A percentile compares a stretch with the other conserved stretches of the same genome.
Conservation (phyloP, 2,888 invertebrate species). For the Tachina lurida region DNA sequence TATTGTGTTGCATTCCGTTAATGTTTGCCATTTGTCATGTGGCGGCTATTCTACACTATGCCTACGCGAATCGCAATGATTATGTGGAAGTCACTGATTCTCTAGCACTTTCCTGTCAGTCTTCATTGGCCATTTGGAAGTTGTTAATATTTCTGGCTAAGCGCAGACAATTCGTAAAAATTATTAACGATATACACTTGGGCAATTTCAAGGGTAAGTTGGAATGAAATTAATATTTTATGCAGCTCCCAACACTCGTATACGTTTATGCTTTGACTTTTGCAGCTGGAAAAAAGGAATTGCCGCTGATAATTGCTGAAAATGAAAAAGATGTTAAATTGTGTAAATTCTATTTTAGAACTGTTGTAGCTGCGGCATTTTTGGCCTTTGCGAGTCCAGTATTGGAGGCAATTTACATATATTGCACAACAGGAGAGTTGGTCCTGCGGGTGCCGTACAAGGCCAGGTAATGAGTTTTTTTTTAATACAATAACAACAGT, state of each 20-base stretch:
- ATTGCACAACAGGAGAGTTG: slow-evolving; percentile 9
- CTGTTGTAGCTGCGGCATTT: neutral
- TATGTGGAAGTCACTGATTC: slow-evolving; percentile 62
- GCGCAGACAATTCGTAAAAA: slow-evolving; percentile 21
- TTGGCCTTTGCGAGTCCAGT: slow-evolving; percentile 30
- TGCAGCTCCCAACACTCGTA: neutral
- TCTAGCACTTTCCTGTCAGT: slow-evolving; percentile 42
- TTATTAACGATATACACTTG: slow-evolving; percentile 8
- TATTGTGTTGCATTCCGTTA: slow-evolving; percentile 29
- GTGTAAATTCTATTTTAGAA: slow-evolving; percentile 26
- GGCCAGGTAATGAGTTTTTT: slow-evolving; percentile 43
- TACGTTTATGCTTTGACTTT: neutral
- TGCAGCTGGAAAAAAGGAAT: slow-evolving; percentile 27
- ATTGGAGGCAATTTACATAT: slow-evolving; percentile 30
- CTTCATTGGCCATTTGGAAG: slow-evolving; percentile 54
- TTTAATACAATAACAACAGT: neutral
- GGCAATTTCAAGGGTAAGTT: slow-evolving; percentile 12
- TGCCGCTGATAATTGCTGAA: slow-evolving; percentile 29
- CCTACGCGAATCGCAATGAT: slow-evolving; percentile 44
- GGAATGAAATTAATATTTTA: neutral
- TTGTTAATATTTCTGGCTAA: slow-evolving; percentile 38
- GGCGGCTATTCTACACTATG: slow-evolving; percentile 48
- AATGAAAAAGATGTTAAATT: slow-evolving; percentile 37
- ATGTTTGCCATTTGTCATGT: slow-evolving; percentile 32
- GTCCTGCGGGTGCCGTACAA: slow-evolving; percentile 46